Evolutionary conservation across 2,888 invertebrate species (phyloP).

Genomic region (Temnothorax ravouxi): DNA sequence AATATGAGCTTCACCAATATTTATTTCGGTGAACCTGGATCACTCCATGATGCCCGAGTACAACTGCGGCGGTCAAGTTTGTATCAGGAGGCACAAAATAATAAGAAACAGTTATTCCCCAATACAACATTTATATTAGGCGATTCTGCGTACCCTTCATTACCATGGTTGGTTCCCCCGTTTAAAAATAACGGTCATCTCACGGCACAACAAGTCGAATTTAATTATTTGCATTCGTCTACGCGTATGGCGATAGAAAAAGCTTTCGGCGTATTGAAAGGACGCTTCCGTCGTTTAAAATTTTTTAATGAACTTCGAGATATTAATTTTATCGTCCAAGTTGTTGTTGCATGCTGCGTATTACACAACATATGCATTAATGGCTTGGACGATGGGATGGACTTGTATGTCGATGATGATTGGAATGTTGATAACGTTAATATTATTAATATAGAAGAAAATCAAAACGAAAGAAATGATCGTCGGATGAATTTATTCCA

Average conservation of each 20-base stretch:
- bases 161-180: not conserved
- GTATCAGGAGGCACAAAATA: slow-evolving; percentile 5
- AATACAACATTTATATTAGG: slow-evolving; percentile 1
- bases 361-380: slow-evolving; percentile 6
- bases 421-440: too few relatives aligned
- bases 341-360: not conserved
- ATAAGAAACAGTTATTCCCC: not conserved
- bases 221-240: slow-evolving; percentile 23
- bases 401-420: not conserved
- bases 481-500: not conserved
- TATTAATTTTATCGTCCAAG: not conserved
- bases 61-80: slow-evolving; percentile 16
- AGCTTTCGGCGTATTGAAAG: not conserved
- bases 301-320: slow-evolving; percentile 10
- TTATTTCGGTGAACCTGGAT: not conserved
- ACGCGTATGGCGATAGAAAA: slow-evolving; percentile 19
- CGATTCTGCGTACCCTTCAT: slow-evolving; percentile 5
- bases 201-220: not conserved
- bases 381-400: not conserved
- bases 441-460: too few relatives aligned
- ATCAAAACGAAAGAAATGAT: too few relatives aligned
- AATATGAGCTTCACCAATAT: slow-evolving; percentile 7
- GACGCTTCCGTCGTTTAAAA: slow-evolving; percentile 15
- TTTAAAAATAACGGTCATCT: slow-evolving; percentile 19
- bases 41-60: slow-evolving; percentile 3